Conservation (phyloP, 2,797 vertebrate genomes). For the Notamacropus eugenii region DNA sequence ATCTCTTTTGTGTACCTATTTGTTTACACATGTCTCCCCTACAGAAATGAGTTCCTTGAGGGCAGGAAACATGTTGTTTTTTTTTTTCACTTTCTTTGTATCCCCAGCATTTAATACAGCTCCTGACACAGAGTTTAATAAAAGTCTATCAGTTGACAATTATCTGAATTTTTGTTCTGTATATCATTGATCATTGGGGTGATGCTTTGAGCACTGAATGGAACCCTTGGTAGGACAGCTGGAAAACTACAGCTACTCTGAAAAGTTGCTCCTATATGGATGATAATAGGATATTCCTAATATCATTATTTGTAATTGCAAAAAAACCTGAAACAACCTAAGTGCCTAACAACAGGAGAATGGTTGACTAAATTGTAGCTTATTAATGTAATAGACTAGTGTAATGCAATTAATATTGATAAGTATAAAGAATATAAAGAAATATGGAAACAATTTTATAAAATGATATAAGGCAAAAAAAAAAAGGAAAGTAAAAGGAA, state of each 20-base stretch:
- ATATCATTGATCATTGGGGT: neutral
- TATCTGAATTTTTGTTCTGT: neutral
- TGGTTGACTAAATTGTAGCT: neutral
- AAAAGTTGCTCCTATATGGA: neutral
- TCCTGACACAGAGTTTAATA: neutral
- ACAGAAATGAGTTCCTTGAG: neutral
- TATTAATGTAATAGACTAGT: neutral
- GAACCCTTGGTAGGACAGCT: neutral
- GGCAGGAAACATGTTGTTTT: neutral
- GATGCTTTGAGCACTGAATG: neutral
- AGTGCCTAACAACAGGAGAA: neutral
- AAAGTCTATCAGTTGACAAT: neutral
- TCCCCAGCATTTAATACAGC: neutral
- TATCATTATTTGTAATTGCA: neutral
- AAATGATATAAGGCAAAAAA: neutral
- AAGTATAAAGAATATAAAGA: neutral
- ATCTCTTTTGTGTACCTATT: neutral
- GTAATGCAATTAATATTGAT: neutral
- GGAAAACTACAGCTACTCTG: neutral
- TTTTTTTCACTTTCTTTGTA: neutral
- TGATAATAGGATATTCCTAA: neutral
- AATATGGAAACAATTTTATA: neutral
- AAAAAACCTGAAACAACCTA: neutral
- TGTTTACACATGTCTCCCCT: neutral
- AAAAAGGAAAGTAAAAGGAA: neutral